These are phyloP conservation scores for Scaptomyza caliginosa DNA, from an alignment of 2,888 invertebrate genomes.

Conservation along the genomic window DNA sequence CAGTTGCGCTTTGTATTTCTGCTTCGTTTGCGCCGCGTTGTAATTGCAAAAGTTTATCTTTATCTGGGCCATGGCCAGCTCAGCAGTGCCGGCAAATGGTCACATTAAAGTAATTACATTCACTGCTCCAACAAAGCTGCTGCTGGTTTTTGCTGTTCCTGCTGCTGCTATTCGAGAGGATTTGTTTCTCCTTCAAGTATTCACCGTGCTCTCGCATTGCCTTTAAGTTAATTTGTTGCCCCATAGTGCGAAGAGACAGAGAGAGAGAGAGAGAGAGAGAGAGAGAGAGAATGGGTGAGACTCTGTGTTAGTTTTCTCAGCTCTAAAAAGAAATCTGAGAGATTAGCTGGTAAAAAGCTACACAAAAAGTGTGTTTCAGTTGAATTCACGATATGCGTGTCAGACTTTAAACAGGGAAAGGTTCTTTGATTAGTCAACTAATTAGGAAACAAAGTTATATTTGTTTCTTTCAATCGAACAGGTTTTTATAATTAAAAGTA, in stretches of 20 bases:
- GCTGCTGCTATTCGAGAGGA: constrained; percentile 4
- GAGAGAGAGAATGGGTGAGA: background rate
- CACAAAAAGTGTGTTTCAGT: constrained; percentile 3
- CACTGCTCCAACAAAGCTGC: constrained; percentile 33
- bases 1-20: constrained; percentile 59
- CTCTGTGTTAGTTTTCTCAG: constrained; percentile 7
- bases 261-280: background rate
- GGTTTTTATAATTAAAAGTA: background rate
- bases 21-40: constrained; percentile 69
- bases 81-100: constrained; percentile 56
- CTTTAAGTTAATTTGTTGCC: constrained; percentile 18
- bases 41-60: constrained; percentile 80
- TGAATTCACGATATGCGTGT: constrained; percentile 10
- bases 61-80: constrained; percentile 67
- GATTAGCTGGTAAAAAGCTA: constrained; percentile 17
- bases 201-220: constrained; percentile 3
- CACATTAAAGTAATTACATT: constrained; percentile 67
- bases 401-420: too few relatives aligned
- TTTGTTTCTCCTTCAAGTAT: constrained; percentile 12
- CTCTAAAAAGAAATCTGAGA: constrained; percentile 16
- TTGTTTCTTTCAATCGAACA: background rate
- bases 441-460: background rate
- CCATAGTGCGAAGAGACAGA: background rate
- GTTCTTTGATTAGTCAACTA: background rate
- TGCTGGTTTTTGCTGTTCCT: background rate